Evolutionary conservation across 2,797 vertebrate species (phyloP).

Genomic region (Myiothlypis chrysogaster): DNA sequence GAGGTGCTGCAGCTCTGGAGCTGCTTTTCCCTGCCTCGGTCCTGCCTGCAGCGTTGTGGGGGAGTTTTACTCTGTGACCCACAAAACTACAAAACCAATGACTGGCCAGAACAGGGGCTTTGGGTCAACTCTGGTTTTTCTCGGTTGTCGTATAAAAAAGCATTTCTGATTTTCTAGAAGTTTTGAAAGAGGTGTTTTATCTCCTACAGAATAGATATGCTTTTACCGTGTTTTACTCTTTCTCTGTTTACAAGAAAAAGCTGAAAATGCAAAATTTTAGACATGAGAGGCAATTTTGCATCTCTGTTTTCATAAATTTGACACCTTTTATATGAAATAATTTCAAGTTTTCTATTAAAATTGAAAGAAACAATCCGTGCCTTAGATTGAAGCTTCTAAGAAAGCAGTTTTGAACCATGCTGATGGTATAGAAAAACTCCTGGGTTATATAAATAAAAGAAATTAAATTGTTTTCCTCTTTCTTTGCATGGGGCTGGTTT

Average conservation of each 20-base stretch:
- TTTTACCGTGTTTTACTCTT: not conserved
- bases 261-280: not conserved
- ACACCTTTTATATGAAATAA: not conserved
- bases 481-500: not conserved
- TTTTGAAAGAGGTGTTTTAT: not conserved
- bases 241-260: not conserved
- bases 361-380: not conserved
- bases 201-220: accelerated
- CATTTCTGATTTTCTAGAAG: not conserved
- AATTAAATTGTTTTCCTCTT: not conserved
- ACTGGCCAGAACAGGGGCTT: accelerated
- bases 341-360: not conserved
- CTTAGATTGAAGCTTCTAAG: not conserved
- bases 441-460: not conserved
- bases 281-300: not conserved
- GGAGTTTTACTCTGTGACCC: not conserved
- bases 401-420: not conserved
- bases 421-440: not conserved
- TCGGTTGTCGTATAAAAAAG: not conserved
- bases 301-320: not conserved
- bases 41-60: not conserved
- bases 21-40: not conserved
- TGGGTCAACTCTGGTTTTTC: accelerated
- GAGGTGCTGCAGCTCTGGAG: not conserved
- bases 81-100: not conserved